Conservation (phyloP, 2,888 invertebrate species). For the Apantesis nais region DNA sequence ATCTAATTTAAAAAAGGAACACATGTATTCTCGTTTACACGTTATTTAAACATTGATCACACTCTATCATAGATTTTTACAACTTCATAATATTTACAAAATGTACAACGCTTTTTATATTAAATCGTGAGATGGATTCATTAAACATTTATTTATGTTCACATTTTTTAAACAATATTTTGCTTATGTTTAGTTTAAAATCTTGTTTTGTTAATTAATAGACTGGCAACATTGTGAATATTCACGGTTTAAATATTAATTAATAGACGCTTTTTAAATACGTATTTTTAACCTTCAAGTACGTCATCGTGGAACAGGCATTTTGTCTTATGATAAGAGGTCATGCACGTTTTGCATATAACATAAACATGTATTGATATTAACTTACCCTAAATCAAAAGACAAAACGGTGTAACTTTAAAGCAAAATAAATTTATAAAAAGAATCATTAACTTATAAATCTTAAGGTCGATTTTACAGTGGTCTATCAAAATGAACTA, state of each 20-base stretch:
- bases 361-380: not conserved
- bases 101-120: conserved; percentile 57
- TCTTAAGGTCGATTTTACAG: not conserved
- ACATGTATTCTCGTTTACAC: conserved; percentile 34
- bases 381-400: not conserved
- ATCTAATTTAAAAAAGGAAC: conserved; percentile 16
- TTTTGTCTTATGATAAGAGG: not conserved
- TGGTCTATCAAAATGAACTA: not conserved
- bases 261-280: not conserved
- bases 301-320: not conserved
- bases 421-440: not conserved
- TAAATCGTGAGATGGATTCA: conserved; percentile 35
- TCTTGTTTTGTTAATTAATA: conserved; percentile 8
- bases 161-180: conserved; percentile 22
- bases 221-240: conserved; percentile 17
- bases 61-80: conserved; percentile 53
- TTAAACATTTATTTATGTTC: conserved; percentile 25
- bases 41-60: conserved; percentile 50
- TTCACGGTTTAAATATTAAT: not conserved
- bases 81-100: conserved; percentile 67
- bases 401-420: not conserved
- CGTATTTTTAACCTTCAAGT: not conserved
- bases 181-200: conserved; percentile 21
- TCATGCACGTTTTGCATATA: not conserved
- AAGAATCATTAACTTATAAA: not conserved